Conservation (phyloP, 2,113 vertebrate species). For the Pipra filicauda region DNA sequence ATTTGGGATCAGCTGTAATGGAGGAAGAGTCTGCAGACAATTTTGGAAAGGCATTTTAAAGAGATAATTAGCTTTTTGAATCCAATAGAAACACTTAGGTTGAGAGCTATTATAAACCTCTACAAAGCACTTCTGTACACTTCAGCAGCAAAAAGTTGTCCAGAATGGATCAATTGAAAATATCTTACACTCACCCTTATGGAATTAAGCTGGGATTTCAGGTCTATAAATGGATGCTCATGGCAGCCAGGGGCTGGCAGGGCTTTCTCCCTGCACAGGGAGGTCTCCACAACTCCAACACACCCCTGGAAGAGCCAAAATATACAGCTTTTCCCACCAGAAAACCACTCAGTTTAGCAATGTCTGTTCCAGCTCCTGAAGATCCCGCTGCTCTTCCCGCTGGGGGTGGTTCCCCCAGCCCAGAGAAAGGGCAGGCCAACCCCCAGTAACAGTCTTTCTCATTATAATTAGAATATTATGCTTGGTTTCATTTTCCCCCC, state of each 20-base stretch:
- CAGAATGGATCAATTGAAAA: not conserved
- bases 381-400: fast-evolving
- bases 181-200: not conserved
- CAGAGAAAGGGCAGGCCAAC: not conserved
- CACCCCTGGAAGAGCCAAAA: not conserved
- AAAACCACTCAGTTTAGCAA: fast-evolving
- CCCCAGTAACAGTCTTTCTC: not conserved
- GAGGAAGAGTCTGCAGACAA: not conserved
- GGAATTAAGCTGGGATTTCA: not conserved
- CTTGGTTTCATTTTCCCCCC: not conserved
- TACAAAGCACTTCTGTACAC: not conserved
- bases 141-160: not conserved
- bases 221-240: not conserved
- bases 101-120: not conserved
- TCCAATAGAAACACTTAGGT: constrained; percentile 4
- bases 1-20: not conserved
- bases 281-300: not conserved
- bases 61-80: not conserved
- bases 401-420: fast-evolving
- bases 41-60: not conserved
- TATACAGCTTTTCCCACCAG: not conserved
- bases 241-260: not conserved
- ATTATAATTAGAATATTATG: fast-evolving
- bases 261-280: not conserved
- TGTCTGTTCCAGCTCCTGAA: not conserved